Evolutionary conservation across 2,113 vertebrate species (phyloP).

Genomic region (Silurus meridionalis): DNA sequence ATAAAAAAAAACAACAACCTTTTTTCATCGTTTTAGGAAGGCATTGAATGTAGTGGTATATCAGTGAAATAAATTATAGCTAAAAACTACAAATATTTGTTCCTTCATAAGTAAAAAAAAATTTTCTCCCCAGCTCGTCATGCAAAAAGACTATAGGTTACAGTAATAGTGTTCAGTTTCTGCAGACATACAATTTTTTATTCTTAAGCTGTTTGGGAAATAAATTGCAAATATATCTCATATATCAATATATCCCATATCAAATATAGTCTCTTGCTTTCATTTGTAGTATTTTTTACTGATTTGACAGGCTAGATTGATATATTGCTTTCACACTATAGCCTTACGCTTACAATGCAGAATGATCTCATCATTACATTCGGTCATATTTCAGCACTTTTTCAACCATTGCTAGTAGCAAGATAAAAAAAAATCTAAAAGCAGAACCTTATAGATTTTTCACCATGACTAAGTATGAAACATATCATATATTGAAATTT

Average conservation of each 20-base stretch:
- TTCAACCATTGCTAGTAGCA: not conserved
- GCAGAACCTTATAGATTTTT: not conserved
- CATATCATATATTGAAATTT: conserved; percentile 36
- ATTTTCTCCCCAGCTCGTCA: not conserved
- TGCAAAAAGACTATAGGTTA: not conserved
- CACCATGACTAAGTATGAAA: conserved; percentile 28
- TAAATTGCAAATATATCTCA: conserved; percentile 11
- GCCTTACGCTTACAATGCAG: not conserved
- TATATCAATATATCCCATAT: too few relatives aligned
- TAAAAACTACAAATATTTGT: not conserved
- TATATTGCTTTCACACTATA: not conserved
- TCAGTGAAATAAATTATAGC: not conserved
- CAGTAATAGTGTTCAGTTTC: not conserved
- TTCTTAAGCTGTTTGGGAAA: not conserved
- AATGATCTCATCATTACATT: conserved; percentile 29
- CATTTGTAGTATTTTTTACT: not conserved
- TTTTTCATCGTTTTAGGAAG: not conserved
- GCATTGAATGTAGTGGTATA: not conserved
- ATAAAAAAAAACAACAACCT: not conserved
- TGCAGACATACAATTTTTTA: not conserved
- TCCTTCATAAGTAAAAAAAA: not conserved
- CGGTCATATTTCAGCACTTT: conserved; percentile 1
- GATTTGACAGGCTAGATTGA: conserved; percentile 15
- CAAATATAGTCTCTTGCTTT: not conserved
- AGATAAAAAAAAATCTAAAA: not conserved